Conservation (phyloP, 1,140 invertebrate genomes). For the Lerema accius region DNA sequence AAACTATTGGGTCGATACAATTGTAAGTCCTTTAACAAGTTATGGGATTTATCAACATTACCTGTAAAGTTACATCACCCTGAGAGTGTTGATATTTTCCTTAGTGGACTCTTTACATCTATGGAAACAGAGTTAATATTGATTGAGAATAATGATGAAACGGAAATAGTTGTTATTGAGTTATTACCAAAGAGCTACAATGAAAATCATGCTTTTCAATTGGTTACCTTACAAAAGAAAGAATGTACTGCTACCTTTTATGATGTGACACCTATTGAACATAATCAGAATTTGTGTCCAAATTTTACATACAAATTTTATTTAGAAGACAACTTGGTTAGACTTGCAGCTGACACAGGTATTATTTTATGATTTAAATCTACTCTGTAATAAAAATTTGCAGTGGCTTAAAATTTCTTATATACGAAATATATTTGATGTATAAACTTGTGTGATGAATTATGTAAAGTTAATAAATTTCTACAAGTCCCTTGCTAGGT, state of each 20-base stretch:
- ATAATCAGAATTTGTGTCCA: slow-evolving; percentile 57
- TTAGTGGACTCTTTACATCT: background rate
- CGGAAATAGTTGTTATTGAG: slow-evolving; percentile 56
- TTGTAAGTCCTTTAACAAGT: background rate
- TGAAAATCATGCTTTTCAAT: slow-evolving; percentile 56
- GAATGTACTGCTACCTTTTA: slow-evolving; percentile 49
- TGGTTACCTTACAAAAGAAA: slow-evolving; percentile 48
- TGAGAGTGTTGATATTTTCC: background rate
- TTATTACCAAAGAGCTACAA: slow-evolving; percentile 59
- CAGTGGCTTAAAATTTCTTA: too few relatives aligned
- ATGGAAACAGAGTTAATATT: slow-evolving; percentile 2
- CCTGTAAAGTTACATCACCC: background rate
- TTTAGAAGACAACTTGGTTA: slow-evolving; percentile 42
- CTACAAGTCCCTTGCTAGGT: too few relatives aligned
- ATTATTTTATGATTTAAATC: background rate
- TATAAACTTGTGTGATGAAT: too few relatives aligned
- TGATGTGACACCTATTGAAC: slow-evolving; percentile 53
- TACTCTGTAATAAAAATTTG: too few relatives aligned
- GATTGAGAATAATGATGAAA: slow-evolving; percentile 20
- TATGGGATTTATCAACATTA: slow-evolving; percentile 8
- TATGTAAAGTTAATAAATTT: too few relatives aligned
- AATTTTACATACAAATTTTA: slow-evolving; percentile 57
- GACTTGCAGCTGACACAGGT: slow-evolving; percentile 46
- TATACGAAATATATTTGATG: too few relatives aligned
- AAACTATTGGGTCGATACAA: slow-evolving; percentile 42